Base-by-base conservation (phyloP, 1,140 invertebrate species). In the Macrostomum lignano region DNA sequence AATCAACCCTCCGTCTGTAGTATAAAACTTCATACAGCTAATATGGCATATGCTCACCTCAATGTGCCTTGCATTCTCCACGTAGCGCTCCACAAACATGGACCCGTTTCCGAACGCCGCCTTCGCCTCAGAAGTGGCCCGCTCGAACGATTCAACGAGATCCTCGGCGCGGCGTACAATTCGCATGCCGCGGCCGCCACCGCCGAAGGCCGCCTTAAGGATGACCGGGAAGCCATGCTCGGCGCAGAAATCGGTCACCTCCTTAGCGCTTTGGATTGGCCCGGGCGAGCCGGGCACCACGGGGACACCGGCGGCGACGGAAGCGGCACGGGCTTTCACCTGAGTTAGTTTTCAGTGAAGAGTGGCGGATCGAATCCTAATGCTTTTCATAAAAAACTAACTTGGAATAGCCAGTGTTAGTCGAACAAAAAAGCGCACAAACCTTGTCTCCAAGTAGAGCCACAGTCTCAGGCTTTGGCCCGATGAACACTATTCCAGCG, bases 51-150 rank as follows among this genome's bases (percentile, higher is more conserved):
- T n/a, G n/a, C n/a, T n/a, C n/a, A 98, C 84, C 62, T 98, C 91
- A 49, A 98, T 94, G 47, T 98, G 91, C 26, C 88, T 64, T 0
- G 88, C 88, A 39, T 79, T 67, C 52, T 94, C 86, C 36, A 98
- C 84, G 53, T 93, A 96, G 45, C 86, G 76, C 53, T 98, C 91
- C 36, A 98, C 82, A 51, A 98, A 98, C 68, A 98, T 73, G 13
- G 79, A 74, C 2, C 88, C 91, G 57, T 98, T 78, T 21, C 91
- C 91, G 60, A 98, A 98, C 7, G 88, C 81, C 17, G 78, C 71
- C 41, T 70, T 61, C 0, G 91, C 88, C 60, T 98, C 91, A 0
- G 84, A 93, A 7, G 69, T 74, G 0, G 91, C 88, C 41, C 84
- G 65, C 31, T 73, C 64, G 49, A 93, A 98, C 43, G 69, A 70